These are phyloP conservation scores for Odontophorus gujanensis DNA, from an alignment of 2,113 vertebrate genomes.

Conservation along the genomic window DNA sequence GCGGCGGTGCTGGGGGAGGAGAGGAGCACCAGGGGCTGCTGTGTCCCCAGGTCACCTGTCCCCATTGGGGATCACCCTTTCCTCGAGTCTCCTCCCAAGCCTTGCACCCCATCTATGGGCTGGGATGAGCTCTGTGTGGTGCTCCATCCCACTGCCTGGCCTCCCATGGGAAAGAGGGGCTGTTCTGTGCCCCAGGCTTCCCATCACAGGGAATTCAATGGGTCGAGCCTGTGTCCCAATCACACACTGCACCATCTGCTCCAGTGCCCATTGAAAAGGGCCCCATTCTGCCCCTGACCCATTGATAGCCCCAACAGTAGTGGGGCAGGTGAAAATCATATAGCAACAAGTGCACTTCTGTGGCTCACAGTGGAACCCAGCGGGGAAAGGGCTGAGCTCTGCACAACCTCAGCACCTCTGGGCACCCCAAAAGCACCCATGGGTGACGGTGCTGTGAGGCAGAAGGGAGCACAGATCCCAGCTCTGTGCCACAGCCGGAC, in stretches of 20 bases:
- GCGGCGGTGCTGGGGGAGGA: background rate
- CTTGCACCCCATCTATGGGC: accelerated
- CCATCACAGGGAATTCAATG: accelerated
- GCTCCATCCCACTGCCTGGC: accelerated
- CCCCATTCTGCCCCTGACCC: accelerated
- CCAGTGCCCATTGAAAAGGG: background rate
- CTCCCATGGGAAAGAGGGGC: background rate
- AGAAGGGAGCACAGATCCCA: too few species aligned
- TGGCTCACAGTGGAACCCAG: too few species aligned
- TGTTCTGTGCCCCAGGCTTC: background rate
- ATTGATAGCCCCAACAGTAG: conserved; percentile 15
- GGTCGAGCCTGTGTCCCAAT: background rate
- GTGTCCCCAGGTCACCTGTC: background rate
- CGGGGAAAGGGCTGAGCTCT: too few species aligned
- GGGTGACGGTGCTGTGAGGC: background rate
- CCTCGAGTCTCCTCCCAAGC: accelerated
- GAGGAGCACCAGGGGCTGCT: background rate
- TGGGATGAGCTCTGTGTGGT: accelerated
- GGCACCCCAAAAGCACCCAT: background rate
- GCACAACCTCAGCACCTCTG: background rate
- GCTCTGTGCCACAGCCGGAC: background rate
- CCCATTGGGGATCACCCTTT: accelerated
- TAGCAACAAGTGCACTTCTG: background rate
- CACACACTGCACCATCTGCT: background rate
- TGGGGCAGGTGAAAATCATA: background rate